A percentile compares a stretch with the other conserved stretches of the same genome.
Conservation (phyloP, 1,140 invertebrate genomes). For the Archivesica marissinica region DNA sequence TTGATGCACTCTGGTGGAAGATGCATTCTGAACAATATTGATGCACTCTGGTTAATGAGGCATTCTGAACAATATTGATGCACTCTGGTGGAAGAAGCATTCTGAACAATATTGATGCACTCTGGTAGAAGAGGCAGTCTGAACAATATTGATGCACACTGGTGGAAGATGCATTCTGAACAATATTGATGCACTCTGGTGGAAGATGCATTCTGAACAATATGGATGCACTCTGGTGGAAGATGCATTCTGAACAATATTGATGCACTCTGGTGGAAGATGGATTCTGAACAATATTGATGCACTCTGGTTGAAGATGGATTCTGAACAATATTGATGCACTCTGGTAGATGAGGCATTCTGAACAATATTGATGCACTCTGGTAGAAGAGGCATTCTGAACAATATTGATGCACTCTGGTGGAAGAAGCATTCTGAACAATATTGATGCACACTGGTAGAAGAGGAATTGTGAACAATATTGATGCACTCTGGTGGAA, state of each 20-base stretch:
- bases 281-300: conserved; percentile 88
- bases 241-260: conserved; percentile 92
- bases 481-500: conserved; percentile 94
- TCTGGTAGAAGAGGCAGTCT: conserved; percentile 94
- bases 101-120: conserved; percentile 92
- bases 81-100: too few species aligned
- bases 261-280: conserved; percentile 93
- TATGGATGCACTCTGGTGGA: too few species aligned
- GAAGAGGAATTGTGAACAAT: conserved; percentile 85
- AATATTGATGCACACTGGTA: too few species aligned
- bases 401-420: conserved; percentile 92
- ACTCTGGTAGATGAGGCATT: conserved; percentile 94
- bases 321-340: conserved; percentile 91
- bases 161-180: conserved; percentile 88
- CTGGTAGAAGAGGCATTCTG: conserved; percentile 86
- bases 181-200: conserved; percentile 92
- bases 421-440: conserved; percentile 91
- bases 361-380: too few species aligned
- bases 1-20: too few species aligned
- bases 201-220: conserved; percentile 89
- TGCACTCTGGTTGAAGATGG: too few species aligned
- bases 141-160: too few species aligned
- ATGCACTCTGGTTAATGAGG: conserved; percentile 95
- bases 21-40: conserved; percentile 89
- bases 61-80: conserved; percentile 85